Percentiles rank a stretch among this genome's conserved stretches.
Conservation (phyloP, 2,113 vertebrate species). For the Isurus oxyrinchus region DNA sequence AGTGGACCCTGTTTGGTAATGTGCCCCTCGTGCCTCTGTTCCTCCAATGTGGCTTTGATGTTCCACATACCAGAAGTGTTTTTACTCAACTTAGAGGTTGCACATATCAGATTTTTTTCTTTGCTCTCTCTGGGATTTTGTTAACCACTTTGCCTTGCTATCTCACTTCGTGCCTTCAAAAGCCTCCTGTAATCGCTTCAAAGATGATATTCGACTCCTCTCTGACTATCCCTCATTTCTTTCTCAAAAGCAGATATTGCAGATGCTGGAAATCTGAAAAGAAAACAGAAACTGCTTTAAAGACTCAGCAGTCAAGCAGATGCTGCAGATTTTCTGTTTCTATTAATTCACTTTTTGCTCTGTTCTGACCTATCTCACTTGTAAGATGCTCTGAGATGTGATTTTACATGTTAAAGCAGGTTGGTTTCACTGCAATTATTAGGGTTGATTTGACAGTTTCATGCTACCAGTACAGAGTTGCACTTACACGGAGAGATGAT, state of each 20-base stretch:
- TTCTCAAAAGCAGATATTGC: not conserved
- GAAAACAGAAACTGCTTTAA: not conserved
- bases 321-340: too few species aligned
- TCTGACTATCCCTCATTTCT: not conserved
- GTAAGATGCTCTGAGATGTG: not conserved
- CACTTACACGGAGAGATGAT: not conserved
- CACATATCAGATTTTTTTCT: not conserved
- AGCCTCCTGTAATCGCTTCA: not conserved
- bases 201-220: not conserved
- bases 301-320: not conserved
- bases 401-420: not conserved
- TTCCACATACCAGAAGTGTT: not conserved
- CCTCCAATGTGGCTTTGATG: not conserved
- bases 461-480: not conserved
- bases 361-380: not conserved
- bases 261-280: not conserved
- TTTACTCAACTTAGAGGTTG: not conserved
- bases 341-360: not conserved
- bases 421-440: not conserved
- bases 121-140: not conserved
- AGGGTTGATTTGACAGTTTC: not conserved
- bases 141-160: not conserved
- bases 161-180: not conserved
- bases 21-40: not conserved
- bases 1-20: not conserved